Evolutionary conservation across 2,113 vertebrate genomes (phyloP), one percentile per base, ranked within the genome.

Genomic region (Symphodus melops): DNA sequence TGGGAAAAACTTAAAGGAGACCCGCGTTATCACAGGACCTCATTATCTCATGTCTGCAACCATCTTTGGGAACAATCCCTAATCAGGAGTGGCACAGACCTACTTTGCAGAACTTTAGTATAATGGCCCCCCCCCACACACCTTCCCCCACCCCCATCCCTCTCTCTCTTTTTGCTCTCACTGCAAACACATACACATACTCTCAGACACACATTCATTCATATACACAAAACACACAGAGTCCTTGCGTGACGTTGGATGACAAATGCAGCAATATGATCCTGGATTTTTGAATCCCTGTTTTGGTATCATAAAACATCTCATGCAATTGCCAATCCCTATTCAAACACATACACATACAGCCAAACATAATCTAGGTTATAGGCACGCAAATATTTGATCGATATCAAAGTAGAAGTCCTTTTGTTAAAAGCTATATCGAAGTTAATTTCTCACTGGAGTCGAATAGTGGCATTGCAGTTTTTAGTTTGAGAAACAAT

Each of bases 1-100:
- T 95, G 95, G 95, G 95, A 95, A 95, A 91, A 95, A 92, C 94
- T 92, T 93, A 93, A 95, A 94, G 93, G 93, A 95, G 94, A 91
- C 91, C 83, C 88, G 92, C 90, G 79, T 91, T 81, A 96, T 94
- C 90, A 86, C 93, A 84, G 93, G 93, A 94, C 94, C 95, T 96
- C 94, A 95, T 96, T 97, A 95, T 95, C 95, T 96, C 94, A 95
- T 96, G 93, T 93, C 95, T 91, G 91, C 91, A 86, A 86, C 93
- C 94, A 94, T 96, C 92, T 95, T 93, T 72, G 88, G 90, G 90
- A 93, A 86, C 87, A 86, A 85, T 48, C 83, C 90, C 74, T 95
- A 96, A 96, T 95, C 91, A 93, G 85, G 86, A 88, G 74, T 93
- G 93, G 89, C 93, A 92, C 83, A 87, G 89, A 92, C 89, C 92